A percentile compares a stretch with the other conserved stretches of the same genome.
Conservation (phyloP, 1,140 invertebrate species). For the Nephotettix cincticeps region DNA sequence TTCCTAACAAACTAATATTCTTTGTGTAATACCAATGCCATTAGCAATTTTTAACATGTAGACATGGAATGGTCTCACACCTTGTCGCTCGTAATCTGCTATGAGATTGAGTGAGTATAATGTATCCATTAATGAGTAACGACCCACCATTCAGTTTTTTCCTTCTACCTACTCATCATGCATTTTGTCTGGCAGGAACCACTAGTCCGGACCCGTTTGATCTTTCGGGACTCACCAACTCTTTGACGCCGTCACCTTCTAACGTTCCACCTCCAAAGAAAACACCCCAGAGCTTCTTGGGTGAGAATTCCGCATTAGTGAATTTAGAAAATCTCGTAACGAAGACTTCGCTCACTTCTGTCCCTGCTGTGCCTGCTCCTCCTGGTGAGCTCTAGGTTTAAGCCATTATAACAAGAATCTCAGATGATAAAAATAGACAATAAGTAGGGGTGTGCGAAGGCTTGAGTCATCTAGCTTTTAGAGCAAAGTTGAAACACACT, state of each 20-base stretch:
- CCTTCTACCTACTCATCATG: too few relatives aligned
- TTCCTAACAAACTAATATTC: too few relatives aligned
- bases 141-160: too few relatives aligned
- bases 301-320: constrained; percentile 90
- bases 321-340: constrained; percentile 95
- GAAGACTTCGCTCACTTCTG: constrained; percentile 34
- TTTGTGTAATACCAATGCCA: too few relatives aligned
- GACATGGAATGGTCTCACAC: too few relatives aligned
- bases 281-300: constrained; percentile 89
- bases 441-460: too few relatives aligned
- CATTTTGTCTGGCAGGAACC: constrained; percentile 44
- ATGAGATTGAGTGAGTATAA: too few relatives aligned
- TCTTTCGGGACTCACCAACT: constrained; percentile 59
- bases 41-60: too few relatives aligned
- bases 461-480: neutral
- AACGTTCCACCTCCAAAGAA: constrained; percentile 62
- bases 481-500: neutral
- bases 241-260: constrained; percentile 46
- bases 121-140: too few relatives aligned
- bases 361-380: constrained; percentile 33
- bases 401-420: neutral
- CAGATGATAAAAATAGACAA: neutral
- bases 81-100: too few relatives aligned
- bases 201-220: constrained; percentile 68
- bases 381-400: too few relatives aligned